Base-by-base conservation (phyloP, 2,797 vertebrate species). In the Pangasius mekongensis region DNA sequence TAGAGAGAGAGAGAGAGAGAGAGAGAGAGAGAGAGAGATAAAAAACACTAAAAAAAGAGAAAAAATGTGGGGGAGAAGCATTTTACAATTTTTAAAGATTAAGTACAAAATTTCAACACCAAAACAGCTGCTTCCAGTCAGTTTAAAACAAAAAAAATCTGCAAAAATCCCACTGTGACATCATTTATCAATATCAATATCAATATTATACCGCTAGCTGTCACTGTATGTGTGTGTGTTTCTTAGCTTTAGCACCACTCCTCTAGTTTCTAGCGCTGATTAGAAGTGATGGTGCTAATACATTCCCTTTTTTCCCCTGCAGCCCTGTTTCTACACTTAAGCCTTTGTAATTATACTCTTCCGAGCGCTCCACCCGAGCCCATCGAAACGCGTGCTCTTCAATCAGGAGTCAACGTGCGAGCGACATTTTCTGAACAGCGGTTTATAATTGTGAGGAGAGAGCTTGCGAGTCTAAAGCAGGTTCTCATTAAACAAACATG, bases 401-500 rank as follows among this genome's bases (percentile, higher is more conserved):
- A 86, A 83, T 89, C 69, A 80, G n/a, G 78, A 64, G 60, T 71
- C 83, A 69, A 83, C 81, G 24, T 64, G 81, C 43, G 60, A 83
- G 58, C 22, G n/a, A 62, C 36, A 33, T 62, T 54, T 62, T 62
- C 80, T 66, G 33, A 52, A 81, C 81, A 54, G 69, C 39, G 43
- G 80, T 84, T 86, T 20, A 36, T 87, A 89, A 89, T 74, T 80
- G 88, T 85, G 52, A 69, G 60, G 62, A 67, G 83, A 58, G 83
- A 33, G 78, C 74, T 76, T 27, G 73, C 14, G 22, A 89, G 83
- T 88, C 85, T 58, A 71, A 85, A 77, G 80, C 86, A 84, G 76
- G 33, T 84, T 87, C 84, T 89, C 87, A 88, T 87, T 91, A 91
- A 91, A 89, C 87, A 91, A 88, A 91, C 88, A 90, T 39, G 33